Conservation (phyloP, 2,888 invertebrate species). For the Siphonodentalium dalli region DNA sequence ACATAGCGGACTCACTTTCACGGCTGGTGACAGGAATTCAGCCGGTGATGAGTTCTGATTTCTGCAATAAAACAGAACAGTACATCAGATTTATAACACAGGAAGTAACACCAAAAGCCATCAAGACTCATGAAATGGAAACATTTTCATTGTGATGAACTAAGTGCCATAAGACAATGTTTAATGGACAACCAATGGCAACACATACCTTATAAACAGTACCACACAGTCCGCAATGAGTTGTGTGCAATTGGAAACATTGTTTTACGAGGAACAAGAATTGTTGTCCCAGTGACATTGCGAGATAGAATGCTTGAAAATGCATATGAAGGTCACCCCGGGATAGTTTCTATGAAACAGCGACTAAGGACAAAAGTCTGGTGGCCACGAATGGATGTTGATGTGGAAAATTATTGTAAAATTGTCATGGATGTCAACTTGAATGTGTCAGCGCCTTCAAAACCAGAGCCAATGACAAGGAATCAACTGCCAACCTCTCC, state of each 20-base stretch:
- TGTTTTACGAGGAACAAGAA: conserved; percentile 2
- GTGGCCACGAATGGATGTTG: conserved; percentile 9
- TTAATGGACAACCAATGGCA: background rate
- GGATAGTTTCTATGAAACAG: conserved; percentile 9
- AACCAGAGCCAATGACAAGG: conserved; percentile 9
- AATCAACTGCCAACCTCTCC: conserved; percentile 6
- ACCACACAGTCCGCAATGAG: conserved; percentile 1
- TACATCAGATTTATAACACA: no score
- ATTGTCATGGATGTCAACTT: no score
- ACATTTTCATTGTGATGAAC: no score
- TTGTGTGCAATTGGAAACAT: conserved; percentile 2
- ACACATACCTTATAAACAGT: no score
- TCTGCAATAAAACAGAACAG: no score
- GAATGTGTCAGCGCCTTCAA: background rate
- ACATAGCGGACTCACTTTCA: conserved; percentile 33
- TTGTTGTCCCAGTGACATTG: background rate
- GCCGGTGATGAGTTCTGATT: no score
- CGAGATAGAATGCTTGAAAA: background rate
- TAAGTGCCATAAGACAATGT: background rate
- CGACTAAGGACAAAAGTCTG: conserved; percentile 6
- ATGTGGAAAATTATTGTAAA: conserved; percentile 6
- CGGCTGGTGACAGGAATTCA: no score
- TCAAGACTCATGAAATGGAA: no score
- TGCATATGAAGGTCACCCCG: conserved; percentile 18
- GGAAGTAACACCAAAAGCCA: no score